phyloP scores from a whole-genome alignment of 92 coral and sea anemone species.

The Epizoanthus scotinus region DNA sequence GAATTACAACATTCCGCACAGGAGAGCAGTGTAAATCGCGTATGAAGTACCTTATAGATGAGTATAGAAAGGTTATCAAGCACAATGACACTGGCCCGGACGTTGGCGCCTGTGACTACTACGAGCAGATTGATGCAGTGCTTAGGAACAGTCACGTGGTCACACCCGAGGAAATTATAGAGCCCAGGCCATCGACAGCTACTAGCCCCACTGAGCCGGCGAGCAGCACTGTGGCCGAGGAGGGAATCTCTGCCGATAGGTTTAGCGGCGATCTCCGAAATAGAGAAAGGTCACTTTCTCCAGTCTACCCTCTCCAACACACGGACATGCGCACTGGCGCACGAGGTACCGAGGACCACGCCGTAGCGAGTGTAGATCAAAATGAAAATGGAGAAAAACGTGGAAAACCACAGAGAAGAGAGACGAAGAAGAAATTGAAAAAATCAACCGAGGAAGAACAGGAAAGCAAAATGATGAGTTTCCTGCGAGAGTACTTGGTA shows the following conservation, averaged over 20 bases:
- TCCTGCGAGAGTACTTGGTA: slow-evolving; percentile 49
- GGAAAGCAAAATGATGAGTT: slow-evolving; percentile 42
- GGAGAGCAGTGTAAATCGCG: slow-evolving; percentile 64
- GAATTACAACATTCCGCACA: slow-evolving; percentile 56
- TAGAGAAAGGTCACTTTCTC: neutral
- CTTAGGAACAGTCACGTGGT: slow-evolving; percentile 40
- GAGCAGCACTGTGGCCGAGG: slow-evolving; percentile 41
- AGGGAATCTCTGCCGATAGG: slow-evolving; percentile 34
- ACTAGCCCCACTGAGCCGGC: neutral
- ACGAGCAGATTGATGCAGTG: slow-evolving; percentile 50
- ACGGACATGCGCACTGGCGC: slow-evolving; percentile 31
- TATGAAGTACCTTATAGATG: slow-evolving; percentile 56
- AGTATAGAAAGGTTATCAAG: slow-evolving; percentile 48
- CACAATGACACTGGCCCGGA: slow-evolving; percentile 41
- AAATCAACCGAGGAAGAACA: slow-evolving; percentile 43
- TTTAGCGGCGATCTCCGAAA: slow-evolving; percentile 31
- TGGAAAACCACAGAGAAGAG: slow-evolving; percentile 43
- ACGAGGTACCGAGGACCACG: neutral
- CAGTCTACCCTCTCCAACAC: slow-evolving; percentile 34
- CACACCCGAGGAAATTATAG: neutral
- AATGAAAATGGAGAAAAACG: slow-evolving; percentile 19
- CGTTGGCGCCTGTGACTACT: slow-evolving; percentile 56
- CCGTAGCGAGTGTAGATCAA: neutral
- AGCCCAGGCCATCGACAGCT: slow-evolving; percentile 14
- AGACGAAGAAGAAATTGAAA: slow-evolving; percentile 44